Conservation (phyloP, 2,888 invertebrate genomes). For the Callinectes sapidus region DNA sequence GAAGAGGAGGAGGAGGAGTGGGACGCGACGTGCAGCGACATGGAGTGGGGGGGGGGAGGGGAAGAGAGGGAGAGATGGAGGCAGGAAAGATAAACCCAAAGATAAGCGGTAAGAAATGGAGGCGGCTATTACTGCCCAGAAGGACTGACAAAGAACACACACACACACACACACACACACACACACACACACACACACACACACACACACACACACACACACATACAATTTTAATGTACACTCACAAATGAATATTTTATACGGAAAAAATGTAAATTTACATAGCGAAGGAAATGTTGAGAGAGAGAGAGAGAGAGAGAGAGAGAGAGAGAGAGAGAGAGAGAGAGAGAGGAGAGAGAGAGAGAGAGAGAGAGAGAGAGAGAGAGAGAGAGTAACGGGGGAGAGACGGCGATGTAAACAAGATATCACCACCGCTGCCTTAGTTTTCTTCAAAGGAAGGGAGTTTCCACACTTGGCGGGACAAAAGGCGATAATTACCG, state of each 20-base stretch:
- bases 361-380: conserved; percentile 27
- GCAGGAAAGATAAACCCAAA: conserved; percentile 25
- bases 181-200: conserved; percentile 14
- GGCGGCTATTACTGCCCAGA: not conserved
- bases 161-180: conserved; percentile 16
- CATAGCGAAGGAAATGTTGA: not conserved
- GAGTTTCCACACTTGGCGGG: not conserved
- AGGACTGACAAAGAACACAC: conserved; percentile 11
- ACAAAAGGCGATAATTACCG: not conserved
- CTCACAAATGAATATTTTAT: not conserved
- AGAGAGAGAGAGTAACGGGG: conserved; percentile 44
- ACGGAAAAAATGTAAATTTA: not conserved
- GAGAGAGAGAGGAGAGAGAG: conserved; percentile 2
- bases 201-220: not conserved
- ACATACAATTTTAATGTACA: not conserved
- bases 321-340: not conserved
- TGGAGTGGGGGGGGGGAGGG: not conserved
- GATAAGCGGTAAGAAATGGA: conserved; percentile 29
- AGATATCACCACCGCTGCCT: not conserved
- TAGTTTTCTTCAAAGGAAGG: not conserved
- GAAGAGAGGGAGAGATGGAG: conserved; percentile 4
- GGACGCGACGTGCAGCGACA: not conserved
- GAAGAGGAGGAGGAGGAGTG: not conserved
- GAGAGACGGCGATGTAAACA: conserved; percentile 34
- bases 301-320: conserved; percentile 2